A percentile compares a stretch with the other conserved stretches of the same genome.
Conservation (phyloP, 2,888 invertebrate genomes). For the Tholera decimalis region DNA sequence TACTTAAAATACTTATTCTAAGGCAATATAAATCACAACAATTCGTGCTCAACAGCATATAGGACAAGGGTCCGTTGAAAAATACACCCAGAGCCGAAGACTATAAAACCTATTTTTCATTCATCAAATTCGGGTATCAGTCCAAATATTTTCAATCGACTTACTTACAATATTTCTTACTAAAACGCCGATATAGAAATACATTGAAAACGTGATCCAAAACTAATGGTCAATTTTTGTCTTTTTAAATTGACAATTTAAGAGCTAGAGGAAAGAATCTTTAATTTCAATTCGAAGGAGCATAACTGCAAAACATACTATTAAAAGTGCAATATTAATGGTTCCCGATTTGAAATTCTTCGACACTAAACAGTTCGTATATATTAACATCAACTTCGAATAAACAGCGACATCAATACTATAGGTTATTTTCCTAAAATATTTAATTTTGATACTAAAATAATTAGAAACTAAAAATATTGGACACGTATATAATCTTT, state of each 20-base stretch:
- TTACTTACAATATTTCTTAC: conserved; percentile 20
- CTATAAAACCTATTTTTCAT: conserved; percentile 21
- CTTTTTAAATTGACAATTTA: conserved; percentile 47
- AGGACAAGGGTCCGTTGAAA: conserved; percentile 31
- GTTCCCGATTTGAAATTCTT: no score
- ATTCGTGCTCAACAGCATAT: conserved; percentile 38
- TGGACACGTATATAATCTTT: no score
- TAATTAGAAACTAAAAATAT: no score
- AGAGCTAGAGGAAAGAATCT: conserved; percentile 19
- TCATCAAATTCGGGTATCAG: conserved; percentile 47
- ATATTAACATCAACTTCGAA: no score
- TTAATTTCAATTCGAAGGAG: background rate
- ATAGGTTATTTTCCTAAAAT: no score
- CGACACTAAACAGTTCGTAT: no score
- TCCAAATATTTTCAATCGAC: conserved; percentile 24
- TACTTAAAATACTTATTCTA: conserved; percentile 48
- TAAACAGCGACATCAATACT: no score
- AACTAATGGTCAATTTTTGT: conserved; percentile 44
- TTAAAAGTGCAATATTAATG: conserved; percentile 5
- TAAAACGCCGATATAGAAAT: conserved; percentile 28
- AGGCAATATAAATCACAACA: conserved; percentile 60
- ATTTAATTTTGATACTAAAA: no score
- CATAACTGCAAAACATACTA: background rate
- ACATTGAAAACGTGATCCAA: conserved; percentile 53
- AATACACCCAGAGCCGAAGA: conserved; percentile 25